Conservation (phyloP, 2,888 invertebrate genomes). For the Torymus tubicola region DNA sequence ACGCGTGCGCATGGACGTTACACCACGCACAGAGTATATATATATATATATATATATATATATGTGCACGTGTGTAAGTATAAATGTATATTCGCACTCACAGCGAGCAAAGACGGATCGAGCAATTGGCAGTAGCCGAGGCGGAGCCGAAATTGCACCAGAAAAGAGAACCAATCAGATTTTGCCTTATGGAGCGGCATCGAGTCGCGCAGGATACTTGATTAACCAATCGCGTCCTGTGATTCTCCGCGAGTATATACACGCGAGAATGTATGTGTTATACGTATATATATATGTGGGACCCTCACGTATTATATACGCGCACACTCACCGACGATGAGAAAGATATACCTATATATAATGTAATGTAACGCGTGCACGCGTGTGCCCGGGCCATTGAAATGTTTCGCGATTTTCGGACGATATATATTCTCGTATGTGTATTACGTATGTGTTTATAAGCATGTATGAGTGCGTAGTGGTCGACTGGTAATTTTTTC, state of each 20-base stretch:
- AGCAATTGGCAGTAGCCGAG: slow-evolving; percentile 73
- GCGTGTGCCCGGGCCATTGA: not conserved
- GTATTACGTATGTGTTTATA: not conserved
- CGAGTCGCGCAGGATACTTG: slow-evolving; percentile 72
- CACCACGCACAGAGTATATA: not conserved
- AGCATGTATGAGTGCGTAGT: too few relatives aligned
- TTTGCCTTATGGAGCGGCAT: slow-evolving; percentile 74
- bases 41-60: not conserved
- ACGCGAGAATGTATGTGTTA: too few relatives aligned
- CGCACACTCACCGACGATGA: slow-evolving; percentile 15
- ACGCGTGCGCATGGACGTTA: not conserved
- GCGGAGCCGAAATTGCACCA: slow-evolving; percentile 73
- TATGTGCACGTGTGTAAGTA: slow-evolving; percentile 36
- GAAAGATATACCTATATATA: too few relatives aligned
- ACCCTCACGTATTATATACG: slow-evolving; percentile 14
- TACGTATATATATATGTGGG: too few relatives aligned
- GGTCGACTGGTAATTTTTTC: too few relatives aligned
- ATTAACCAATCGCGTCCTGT: slow-evolving; percentile 75
- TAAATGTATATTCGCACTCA: slow-evolving; percentile 44
- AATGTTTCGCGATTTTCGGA: slow-evolving; percentile 51
- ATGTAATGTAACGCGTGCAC: slow-evolving; percentile 15
- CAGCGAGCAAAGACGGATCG: slow-evolving; percentile 67
- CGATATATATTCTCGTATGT: slow-evolving; percentile 19
- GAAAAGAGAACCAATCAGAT: slow-evolving; percentile 75
- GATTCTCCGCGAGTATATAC: slow-evolving; percentile 62